These are phyloP conservation scores for Nezara viridula DNA, from an alignment of 2,888 invertebrate species.

Conservation along the genomic window DNA sequence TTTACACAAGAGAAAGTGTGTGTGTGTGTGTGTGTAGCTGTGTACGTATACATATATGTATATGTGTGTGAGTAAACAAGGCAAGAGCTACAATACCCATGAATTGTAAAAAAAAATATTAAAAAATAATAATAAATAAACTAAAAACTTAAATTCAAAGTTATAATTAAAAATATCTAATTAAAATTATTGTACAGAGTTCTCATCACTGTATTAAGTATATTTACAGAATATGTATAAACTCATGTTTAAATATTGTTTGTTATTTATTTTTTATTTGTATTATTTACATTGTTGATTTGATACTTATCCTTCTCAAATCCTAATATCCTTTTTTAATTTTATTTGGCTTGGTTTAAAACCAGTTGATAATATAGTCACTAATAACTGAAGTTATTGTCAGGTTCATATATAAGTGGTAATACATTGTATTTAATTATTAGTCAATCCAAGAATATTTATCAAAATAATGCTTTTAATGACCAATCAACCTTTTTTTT, in stretches of 20 bases:
- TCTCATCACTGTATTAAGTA: slow-evolving; percentile 47
- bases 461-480: background rate
- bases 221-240: slow-evolving; percentile 43
- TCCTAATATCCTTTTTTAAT: slow-evolving; percentile 8
- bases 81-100: slow-evolving; percentile 17
- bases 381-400: slow-evolving; percentile 9
- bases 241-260: slow-evolving; percentile 42
- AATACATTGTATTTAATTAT: background rate
- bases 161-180: slow-evolving; percentile 39
- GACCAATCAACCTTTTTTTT: background rate
- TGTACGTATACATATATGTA: background rate
- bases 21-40: background rate
- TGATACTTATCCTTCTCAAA: background rate
- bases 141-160: slow-evolving; percentile 9
- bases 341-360: background rate
- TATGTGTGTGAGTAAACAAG: background rate
- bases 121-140: background rate
- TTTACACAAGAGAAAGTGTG: too few species aligned
- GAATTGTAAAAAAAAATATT: slow-evolving; percentile 5
- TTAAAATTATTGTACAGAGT: slow-evolving; percentile 45
- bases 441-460: background rate
- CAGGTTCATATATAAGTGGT: background rate
- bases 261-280: slow-evolving; percentile 36
- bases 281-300: slow-evolving; percentile 18
- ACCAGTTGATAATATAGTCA: background rate